Evolutionary conservation across 2,797 vertebrate species (phyloP), one percentile per base, ranked within the genome.

Genomic region (Gallirallus australis): DNA sequence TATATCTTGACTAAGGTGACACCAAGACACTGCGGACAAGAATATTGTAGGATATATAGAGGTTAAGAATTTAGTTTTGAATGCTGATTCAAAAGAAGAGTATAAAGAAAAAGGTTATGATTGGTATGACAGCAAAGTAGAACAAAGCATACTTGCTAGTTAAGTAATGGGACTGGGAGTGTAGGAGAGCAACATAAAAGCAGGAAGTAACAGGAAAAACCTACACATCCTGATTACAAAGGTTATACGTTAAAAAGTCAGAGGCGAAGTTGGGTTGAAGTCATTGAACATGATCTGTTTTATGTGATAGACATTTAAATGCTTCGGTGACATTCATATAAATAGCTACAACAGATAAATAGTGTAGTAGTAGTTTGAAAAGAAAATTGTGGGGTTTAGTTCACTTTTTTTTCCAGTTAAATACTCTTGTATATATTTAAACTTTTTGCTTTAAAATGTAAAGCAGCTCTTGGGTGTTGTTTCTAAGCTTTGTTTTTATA

Each of bases 381-480:
- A n/a, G 19, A 60, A 33, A 37, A 24, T 18, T 0, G 3, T 4
- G 7, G 7, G 1, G 3, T 80, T 47, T 4, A 45, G 8, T 47
- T 83, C 31, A 6, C 1, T 19, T 78, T 64, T 57, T 63, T 11
- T 60, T 52, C 23, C 23, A 31, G 2, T 66, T 7, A 68, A 70
- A 60, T 45, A 15, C 6, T 64, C 8, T 16, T 59, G 16, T 12
- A 14, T 40, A 1, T 40, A 54, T 82, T 76, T 77, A 66, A 72
- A 63, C 35, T 73, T 60, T 39, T 33, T 39, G 12, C 16, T 65
- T 90, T 30, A 66, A 84, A 54, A 63, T 5, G 30, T 31, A 4
- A 69, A 63, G 25, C 6, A 33, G 15, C 7, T 65, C 18, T 59
- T 14, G 3, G 63, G n/a, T 8, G 2, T 57, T 70, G 5, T 71